Evolutionary conservation across 2,113 vertebrate species (phyloP), one percentile per base, ranked within the genome.

Genomic region (Sylvilagus bachmani): DNA sequence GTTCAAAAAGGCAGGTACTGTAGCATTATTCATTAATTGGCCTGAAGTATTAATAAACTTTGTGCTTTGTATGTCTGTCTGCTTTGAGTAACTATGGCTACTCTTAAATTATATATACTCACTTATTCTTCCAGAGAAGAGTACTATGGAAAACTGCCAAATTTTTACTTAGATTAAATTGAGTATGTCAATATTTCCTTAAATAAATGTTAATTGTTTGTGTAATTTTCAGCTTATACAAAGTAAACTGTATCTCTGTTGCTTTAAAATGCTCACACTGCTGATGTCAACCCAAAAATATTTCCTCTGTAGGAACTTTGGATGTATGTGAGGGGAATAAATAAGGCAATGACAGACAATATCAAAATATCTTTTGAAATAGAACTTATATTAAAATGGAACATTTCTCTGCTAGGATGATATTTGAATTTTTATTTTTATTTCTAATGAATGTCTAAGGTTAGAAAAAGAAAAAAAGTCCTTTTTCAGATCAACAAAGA

Each of bases 281-380:
- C 89, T 96, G 29, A 33, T 95, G 9, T 64, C 89, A 96, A 91
- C 53, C 19, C 38, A 53, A 58, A 44, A 82, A 87, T 84, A 67
- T 58, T 92, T 29, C 90, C 61, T 89, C 75, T 95, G 61, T 81
- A 61, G 36, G n/a, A 77, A 67, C 8, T 44, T 95, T 64, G 69
- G 69, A 36, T 90, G 16, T 69, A 80, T 86, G 44, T 73, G 53
- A 89, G 27, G 75, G 86, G 86, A 92, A 73, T 74, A 80, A 90
- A 69, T 74, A 80, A 90, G 88, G 61, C 49, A 27, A n/a, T 95
- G 70, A 70, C 66, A 86, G 85, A 94, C 90, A 87, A 80, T 96
- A 75, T 69, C 62, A 90, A 90, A 87, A 67, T 70, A n/a, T 94
- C 24, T 95, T 96, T 95, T 92, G 69, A 95, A 81, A 91, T 17